Evolutionary conservation across 2,797 vertebrate species (phyloP).

Genomic region (Pseudochaenichthys georgianus): DNA sequence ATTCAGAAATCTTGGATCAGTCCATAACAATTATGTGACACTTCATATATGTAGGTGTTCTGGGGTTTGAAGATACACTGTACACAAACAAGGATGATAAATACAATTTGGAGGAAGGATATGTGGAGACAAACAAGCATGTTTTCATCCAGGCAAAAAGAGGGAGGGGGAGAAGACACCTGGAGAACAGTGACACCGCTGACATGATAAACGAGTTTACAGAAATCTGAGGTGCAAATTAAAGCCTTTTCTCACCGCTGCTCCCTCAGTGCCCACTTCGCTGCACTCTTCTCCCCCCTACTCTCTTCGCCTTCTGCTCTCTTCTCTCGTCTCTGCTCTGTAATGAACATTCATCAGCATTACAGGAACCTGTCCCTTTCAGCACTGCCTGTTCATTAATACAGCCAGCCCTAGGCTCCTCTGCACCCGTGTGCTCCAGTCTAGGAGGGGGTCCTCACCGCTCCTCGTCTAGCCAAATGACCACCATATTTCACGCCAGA

Average conservation of each 20-base stretch:
- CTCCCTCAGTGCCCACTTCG: slow-evolving; percentile 68
- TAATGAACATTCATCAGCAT: slow-evolving; percentile 91
- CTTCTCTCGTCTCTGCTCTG: slow-evolving; percentile 74
- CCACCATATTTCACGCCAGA: slow-evolving; percentile 84
- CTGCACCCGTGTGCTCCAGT: slow-evolving; percentile 71
- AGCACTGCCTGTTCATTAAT: slow-evolving; percentile 86
- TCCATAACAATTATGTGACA: slow-evolving; percentile 5
- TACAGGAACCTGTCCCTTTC: slow-evolving; percentile 86
- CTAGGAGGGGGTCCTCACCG: slow-evolving; percentile 81
- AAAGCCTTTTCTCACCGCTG: slow-evolving; percentile 74
- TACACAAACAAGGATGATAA: not conserved
- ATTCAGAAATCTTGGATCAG: slow-evolving; percentile 17
- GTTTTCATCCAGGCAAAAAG: slow-evolving; percentile 18
- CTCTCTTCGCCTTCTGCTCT: slow-evolving; percentile 48
- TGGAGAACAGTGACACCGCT: slow-evolving; percentile 64
- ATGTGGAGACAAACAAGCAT: slow-evolving; percentile 33
- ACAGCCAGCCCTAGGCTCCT: slow-evolving; percentile 77
- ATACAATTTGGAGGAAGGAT: slow-evolving; percentile 11
- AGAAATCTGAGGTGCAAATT: slow-evolving; percentile 85
- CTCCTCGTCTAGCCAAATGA: slow-evolving; percentile 85
- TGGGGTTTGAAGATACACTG: not conserved
- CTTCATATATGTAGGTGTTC: not conserved
- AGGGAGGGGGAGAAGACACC: slow-evolving; percentile 33
- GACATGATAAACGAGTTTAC: slow-evolving; percentile 88
- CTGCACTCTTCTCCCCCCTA: slow-evolving; percentile 36